Percentiles rank a stretch among this genome's conserved stretches.
These are phyloP conservation scores for Ptychochromis oligacanthus DNA, from an alignment of 2,113 vertebrate genomes.

Conservation along the genomic window DNA sequence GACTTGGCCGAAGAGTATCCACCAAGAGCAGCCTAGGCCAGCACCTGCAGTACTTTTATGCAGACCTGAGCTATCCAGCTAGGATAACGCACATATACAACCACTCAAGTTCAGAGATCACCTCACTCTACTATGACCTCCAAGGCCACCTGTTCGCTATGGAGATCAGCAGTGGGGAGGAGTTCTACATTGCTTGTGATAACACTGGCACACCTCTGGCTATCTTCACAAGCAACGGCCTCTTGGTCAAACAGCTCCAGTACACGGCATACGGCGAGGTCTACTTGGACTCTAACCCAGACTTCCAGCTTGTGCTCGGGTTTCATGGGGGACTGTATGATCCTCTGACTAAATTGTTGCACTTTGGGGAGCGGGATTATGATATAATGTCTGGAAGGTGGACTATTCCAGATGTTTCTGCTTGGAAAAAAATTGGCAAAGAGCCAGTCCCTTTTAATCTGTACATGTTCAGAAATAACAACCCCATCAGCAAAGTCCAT, in stretches of 20 bases:
- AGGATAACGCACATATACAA: slow-evolving; percentile 98
- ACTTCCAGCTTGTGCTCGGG: slow-evolving; percentile 96
- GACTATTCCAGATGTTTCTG: slow-evolving; percentile 92
- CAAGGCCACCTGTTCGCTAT: slow-evolving; percentile 98
- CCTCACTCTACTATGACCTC: slow-evolving; percentile 96
- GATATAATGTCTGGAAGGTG: slow-evolving; percentile 96
- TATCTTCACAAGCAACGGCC: slow-evolving; percentile 95
- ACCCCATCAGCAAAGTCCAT: slow-evolving; percentile 96
- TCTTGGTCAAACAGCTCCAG: slow-evolving; percentile 95
- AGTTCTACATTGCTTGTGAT: slow-evolving; percentile 97
- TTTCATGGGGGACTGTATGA: slow-evolving; percentile 97
- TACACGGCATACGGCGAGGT: slow-evolving; percentile 97
- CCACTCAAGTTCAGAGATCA: slow-evolving; percentile 97
- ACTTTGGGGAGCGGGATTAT: slow-evolving; percentile 96
- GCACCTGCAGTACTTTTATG: slow-evolving; percentile 97
- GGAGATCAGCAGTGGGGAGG: slow-evolving; percentile 97
- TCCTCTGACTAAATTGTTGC: slow-evolving; percentile 93
- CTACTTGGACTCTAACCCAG: slow-evolving; percentile 97
- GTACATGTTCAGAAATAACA: slow-evolving; percentile 99
- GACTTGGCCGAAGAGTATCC: slow-evolving; percentile 92
- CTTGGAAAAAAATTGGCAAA: slow-evolving; percentile 90
- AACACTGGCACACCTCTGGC: slow-evolving; percentile 95
- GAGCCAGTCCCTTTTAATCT: slow-evolving; percentile 95
- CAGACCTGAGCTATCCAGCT: slow-evolving; percentile 92
- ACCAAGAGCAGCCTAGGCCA: slow-evolving; percentile 92